These are phyloP conservation scores for Hypsopygia costalis DNA, from an alignment of 2,888 invertebrate genomes.

Conservation along the genomic window DNA sequence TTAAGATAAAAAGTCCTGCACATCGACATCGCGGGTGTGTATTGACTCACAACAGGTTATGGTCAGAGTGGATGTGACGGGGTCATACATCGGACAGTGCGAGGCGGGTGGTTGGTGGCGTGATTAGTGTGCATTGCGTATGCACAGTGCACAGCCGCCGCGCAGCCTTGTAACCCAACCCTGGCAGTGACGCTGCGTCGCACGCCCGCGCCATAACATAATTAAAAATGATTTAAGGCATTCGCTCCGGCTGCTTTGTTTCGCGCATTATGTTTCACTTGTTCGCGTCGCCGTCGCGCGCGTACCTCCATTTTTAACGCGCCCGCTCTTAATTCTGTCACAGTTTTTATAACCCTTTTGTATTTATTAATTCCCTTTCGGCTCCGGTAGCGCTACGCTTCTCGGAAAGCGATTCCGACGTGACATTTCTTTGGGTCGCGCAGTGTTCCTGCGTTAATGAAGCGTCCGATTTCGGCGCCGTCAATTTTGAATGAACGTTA, in stretches of 20 bases:
- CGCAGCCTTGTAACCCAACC: constrained; percentile 50
- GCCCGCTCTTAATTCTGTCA: constrained; percentile 78
- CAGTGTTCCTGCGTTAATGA: constrained; percentile 71
- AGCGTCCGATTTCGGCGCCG: constrained; percentile 73
- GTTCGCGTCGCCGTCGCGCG: constrained; percentile 68
- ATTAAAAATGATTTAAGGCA: constrained; percentile 81
- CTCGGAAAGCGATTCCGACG: constrained; percentile 74
- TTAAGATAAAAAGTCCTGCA: too few relatives aligned
- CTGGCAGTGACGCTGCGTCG: constrained; percentile 35
- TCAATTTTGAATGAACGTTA: constrained; percentile 43
- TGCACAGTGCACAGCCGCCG: constrained; percentile 33
- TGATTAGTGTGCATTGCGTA: constrained; percentile 24
- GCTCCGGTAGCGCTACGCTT: constrained; percentile 77
- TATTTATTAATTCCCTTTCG: constrained; percentile 76
- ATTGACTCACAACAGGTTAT: constrained; percentile 20
- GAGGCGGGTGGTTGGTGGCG: constrained; percentile 13
- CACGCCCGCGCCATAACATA: constrained; percentile 75
- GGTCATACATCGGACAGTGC: constrained; percentile 32
- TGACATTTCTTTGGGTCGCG: constrained; percentile 71
- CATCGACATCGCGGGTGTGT: constrained; percentile 5
- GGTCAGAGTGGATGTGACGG: constrained; percentile 29
- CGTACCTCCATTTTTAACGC: constrained; percentile 68
- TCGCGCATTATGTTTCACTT: constrained; percentile 81
- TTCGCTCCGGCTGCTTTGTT: constrained; percentile 81
- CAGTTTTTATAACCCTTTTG: constrained; percentile 79